Evolutionary conservation across 2,797 vertebrate genomes (phyloP).

Genomic region (Heterohyrax brucei): DNA sequence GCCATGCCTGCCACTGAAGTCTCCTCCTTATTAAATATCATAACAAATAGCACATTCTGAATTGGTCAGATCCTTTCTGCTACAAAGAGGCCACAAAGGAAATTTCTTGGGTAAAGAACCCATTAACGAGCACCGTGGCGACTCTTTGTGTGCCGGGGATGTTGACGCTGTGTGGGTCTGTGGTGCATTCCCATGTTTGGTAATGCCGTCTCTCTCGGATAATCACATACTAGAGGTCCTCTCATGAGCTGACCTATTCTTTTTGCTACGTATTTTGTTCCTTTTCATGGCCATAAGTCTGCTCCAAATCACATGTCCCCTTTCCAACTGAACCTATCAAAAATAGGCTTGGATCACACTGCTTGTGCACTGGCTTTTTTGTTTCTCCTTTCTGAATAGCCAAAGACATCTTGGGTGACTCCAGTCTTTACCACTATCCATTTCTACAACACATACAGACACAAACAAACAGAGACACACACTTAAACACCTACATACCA

Average conservation of each 20-base stretch:
- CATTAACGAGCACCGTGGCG: not conserved
- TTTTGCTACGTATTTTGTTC: not conserved
- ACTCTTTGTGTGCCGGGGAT: too few species aligned
- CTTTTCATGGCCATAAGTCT: not conserved
- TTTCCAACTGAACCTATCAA: not conserved
- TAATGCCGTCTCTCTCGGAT: accelerated
- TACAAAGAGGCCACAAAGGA: not conserved
- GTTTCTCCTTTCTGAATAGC: not conserved
- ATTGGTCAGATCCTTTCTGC: not conserved
- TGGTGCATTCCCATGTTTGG: not conserved
- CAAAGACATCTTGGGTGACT: not conserved
- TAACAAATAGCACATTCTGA: not conserved
- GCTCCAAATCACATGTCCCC: not conserved
- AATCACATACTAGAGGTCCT: not conserved
- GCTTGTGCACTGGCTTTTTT: not conserved
- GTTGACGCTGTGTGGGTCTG: not conserved
- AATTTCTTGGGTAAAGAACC: not conserved
- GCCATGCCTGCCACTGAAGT: not conserved
- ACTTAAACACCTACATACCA: not conserved
- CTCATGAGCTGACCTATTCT: not conserved
- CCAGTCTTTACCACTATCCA: not conserved
- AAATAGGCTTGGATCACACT: not conserved
- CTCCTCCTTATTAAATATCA: not conserved
- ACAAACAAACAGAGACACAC: not conserved
- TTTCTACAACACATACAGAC: not conserved